phyloP scores from a whole-genome alignment of 1,140 invertebrate genomes.

The Leucophenga varia region DNA sequence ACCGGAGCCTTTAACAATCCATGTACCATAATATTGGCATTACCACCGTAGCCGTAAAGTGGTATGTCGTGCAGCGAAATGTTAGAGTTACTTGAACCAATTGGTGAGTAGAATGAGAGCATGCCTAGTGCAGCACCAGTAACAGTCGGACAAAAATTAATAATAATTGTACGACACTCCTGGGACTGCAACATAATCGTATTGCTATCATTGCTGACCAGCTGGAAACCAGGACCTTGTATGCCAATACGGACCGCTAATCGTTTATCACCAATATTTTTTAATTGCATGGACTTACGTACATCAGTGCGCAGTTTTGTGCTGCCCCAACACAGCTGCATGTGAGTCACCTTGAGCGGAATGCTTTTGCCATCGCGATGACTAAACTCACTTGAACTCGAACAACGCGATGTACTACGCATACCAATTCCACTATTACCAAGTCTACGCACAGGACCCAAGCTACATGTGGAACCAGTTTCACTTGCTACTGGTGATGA shows the following conservation, averaged over 20 bases:
- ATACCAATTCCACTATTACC: background rate
- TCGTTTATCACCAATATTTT: slow-evolving; percentile 44
- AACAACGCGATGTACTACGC: slow-evolving; percentile 42
- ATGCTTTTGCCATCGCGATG: slow-evolving; percentile 47
- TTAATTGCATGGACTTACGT: slow-evolving; percentile 46
- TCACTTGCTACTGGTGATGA: slow-evolving; percentile 43
- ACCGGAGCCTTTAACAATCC: slow-evolving; percentile 42
- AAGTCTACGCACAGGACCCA: too few species aligned
- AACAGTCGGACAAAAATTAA: slow-evolving; percentile 51
- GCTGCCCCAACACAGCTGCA: slow-evolving; percentile 49
- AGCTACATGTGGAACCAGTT: slow-evolving; percentile 28
- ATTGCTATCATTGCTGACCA: slow-evolving; percentile 29
- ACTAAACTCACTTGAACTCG: slow-evolving; percentile 54
- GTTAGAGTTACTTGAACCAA: slow-evolving; percentile 25
- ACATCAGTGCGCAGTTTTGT: slow-evolving; percentile 43
- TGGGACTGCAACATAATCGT: slow-evolving; percentile 41
- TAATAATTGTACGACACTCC: slow-evolving; percentile 43
- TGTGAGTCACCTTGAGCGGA: slow-evolving; percentile 46
- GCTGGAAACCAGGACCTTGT: slow-evolving; percentile 48
- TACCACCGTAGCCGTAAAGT: slow-evolving; percentile 47
- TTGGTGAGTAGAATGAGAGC: slow-evolving; percentile 37
- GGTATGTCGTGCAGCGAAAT: slow-evolving; percentile 13
- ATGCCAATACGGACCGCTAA: slow-evolving; percentile 41
- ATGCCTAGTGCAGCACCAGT: slow-evolving; percentile 43
- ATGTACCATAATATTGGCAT: slow-evolving; percentile 36